phyloP scores from a whole-genome alignment of 2,113 vertebrate genomes.

The Sceloporus tristichus region DNA sequence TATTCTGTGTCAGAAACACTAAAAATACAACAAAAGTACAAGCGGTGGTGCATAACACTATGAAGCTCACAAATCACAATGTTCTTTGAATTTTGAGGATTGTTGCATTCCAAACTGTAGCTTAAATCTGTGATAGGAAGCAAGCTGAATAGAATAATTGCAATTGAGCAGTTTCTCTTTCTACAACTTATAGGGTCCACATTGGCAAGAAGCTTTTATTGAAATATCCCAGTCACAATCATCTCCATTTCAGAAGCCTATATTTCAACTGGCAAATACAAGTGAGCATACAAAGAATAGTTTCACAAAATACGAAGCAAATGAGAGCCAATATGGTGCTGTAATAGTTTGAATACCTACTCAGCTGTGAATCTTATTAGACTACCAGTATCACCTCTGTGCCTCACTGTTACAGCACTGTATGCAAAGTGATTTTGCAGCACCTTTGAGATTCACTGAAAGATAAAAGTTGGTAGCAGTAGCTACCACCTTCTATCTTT shows the following conservation, averaged over 20 bases:
- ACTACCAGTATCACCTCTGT: neutral
- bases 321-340: neutral
- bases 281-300: neutral
- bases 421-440: too few species aligned
- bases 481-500: too few species aligned
- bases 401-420: neutral
- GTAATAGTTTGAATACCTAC: neutral
- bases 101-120: neutral
- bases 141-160: neutral
- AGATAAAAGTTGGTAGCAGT: too few species aligned
- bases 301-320: neutral
- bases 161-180: neutral
- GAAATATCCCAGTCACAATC: neutral
- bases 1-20: neutral
- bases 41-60: neutral
- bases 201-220: neutral
- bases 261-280: neutral
- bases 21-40: neutral
- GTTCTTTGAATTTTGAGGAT: neutral
- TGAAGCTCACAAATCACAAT: neutral
- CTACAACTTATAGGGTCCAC: neutral
- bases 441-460: too few species aligned
- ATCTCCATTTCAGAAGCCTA: neutral
- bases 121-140: neutral
- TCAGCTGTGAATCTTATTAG: neutral